These are phyloP conservation scores for Atherinomorus stipes DNA, from an alignment of 2,113 vertebrate species.

Conservation along the genomic window DNA sequence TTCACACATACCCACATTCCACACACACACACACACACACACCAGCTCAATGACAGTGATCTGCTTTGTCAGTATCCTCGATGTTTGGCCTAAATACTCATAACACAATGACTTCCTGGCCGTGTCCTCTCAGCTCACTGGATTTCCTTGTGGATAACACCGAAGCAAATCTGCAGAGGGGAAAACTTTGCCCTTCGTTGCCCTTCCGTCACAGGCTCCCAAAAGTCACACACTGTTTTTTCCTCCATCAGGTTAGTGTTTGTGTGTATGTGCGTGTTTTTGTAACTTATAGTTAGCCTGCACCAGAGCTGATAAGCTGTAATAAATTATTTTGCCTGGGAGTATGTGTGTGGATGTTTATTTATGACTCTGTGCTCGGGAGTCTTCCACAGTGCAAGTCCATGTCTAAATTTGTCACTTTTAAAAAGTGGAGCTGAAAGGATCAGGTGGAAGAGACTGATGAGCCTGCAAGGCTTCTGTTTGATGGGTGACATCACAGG, in stretches of 20 bases:
- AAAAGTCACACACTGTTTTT: slow-evolving; percentile 8
- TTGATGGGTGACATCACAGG: slow-evolving; percentile 23
- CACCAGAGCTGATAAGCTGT: slow-evolving; percentile 26
- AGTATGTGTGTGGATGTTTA: slow-evolving; percentile 15
- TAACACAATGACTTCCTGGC: slow-evolving; percentile 39
- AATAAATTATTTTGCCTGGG: slow-evolving; percentile 27
- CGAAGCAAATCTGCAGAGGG: slow-evolving; percentile 20
- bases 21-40: slow-evolving; percentile 6
- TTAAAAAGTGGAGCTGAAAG: slow-evolving; percentile 15
- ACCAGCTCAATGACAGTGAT: slow-evolving; percentile 5
- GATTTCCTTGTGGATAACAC: slow-evolving; percentile 16
- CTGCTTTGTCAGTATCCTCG: slow-evolving; percentile 47
- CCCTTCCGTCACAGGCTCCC: slow-evolving; percentile 10
- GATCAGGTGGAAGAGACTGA: slow-evolving; percentile 15
- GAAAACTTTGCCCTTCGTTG: slow-evolving; percentile 9
- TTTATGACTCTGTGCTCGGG: slow-evolving; percentile 8
- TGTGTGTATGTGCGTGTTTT: background rate
- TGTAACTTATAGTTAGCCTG: slow-evolving; percentile 17
- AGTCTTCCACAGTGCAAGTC: slow-evolving; percentile 64
- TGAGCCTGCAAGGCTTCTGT: slow-evolving; percentile 22
- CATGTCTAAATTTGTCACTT: slow-evolving; percentile 18
- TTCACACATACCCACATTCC: background rate
- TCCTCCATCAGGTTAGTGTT: slow-evolving; percentile 31
- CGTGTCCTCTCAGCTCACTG: slow-evolving; percentile 38
- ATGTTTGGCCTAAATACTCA: slow-evolving; percentile 33